Base-by-base conservation (phyloP, 2,113 vertebrate species). In the Oryzias curvinotus region DNA sequence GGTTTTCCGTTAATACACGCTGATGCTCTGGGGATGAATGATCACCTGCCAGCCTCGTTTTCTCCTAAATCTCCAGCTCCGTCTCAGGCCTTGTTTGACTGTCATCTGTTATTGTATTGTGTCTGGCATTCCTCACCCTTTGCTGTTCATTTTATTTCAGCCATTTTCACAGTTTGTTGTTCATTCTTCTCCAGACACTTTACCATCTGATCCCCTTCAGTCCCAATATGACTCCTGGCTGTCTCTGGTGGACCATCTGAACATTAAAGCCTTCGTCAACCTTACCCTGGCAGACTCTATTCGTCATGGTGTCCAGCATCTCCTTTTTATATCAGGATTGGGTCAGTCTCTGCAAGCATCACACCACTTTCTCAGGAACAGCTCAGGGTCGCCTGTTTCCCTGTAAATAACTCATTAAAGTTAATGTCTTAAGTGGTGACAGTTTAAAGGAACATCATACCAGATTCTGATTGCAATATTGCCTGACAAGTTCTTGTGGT, bases 321-420 rank as follows among this genome's bases (percentile, higher is more conserved):
- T 97, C 53, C 94, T 97, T 81, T 96, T 96, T 89, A 95, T 95
- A 77, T 95, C 95, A 6, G 95, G 95, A 64, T 90, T 97, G 1
- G 95, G 95, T 97, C 80, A 90, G 93, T 89, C 14, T 19, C 23
- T 4, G 57, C 46, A 5, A 36, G 12, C 3, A 12, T 36, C 12
- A 36, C 36, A 36, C 10, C 8, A 36, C 36, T 8, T 36, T 10
- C 36, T 36, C 7, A 36, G 30, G 30, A 36, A 36, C 7, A 36
- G 30, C 10, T 36, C 0, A 10, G 8, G 30, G 2, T 36, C 1
- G 8, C 1, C 30, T 10, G 8, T 12, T 36, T 36, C 8, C 3
- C 30, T 36, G 36, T 36, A 12, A 12, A 36, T 12, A 10, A 8
- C 36, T 36, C 7, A 36, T 36, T 10, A 36, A 8, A 12, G 36